Base-by-base conservation (phyloP, 2,113 vertebrate species). In the Prolemur simus region DNA sequence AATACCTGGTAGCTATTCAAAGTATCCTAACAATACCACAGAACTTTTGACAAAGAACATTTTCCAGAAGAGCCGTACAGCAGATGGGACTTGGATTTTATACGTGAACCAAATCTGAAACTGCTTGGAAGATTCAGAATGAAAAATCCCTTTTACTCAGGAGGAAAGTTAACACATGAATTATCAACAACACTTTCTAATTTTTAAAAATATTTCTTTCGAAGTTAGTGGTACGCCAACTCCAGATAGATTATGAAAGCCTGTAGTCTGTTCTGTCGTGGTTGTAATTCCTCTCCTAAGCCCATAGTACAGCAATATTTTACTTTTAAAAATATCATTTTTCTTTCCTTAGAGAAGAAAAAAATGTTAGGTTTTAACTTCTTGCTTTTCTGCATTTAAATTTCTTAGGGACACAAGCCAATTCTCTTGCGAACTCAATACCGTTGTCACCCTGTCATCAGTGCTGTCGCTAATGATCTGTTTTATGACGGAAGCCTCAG, bases 371-470 rank as follows among this genome's bases (percentile, higher is more conserved):
- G 4, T 77, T 89, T 84, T 92, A 69, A 83, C 12, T 52, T 74
- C 45, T 89, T 21, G 56, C 49, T 47, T 95, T 95, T 82, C 25
- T 91, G 0, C 18, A 0, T 82, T 73, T 0, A 69, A 37, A 32
- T 60, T 86, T 89, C 52, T 25, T 45, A 99, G 99, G 99, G 99
- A 14, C 98, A 99, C 42, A 47, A 96, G 9, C 84, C 98, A 10
- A 1, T 99, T 66, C 82, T 98, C 0, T 96, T 99, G 52, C 98
- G 98, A 82, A 99, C 98, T 0, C 99, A 99, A 29, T 99, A 99
- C 94, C 98, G 99, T 71, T 99, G 99, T 76, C 99, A 99, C 84
- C 99, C 99, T 47, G 96, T 97, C 32, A 99, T 99, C 49, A 98
- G 98, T 47, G 98, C 98, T 56, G 47, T 99, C 1, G 97, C 98